Evolutionary conservation across 2,113 vertebrate species (phyloP), one percentile per base, ranked within the genome.

Genomic region (Rallus limicola): DNA sequence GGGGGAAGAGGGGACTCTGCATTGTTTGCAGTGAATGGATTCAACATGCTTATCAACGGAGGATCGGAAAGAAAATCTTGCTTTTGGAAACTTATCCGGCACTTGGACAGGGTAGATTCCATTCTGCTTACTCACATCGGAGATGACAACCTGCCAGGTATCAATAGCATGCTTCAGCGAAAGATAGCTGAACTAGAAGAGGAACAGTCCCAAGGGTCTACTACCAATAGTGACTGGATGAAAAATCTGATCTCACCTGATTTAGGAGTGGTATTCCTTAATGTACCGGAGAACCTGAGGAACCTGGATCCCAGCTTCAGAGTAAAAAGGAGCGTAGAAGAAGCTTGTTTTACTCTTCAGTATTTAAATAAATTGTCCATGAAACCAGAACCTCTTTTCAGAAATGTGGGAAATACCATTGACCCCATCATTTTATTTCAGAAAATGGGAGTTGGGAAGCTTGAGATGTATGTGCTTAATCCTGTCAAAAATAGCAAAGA

Each of bases 221-320:
- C 99, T 42, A 98, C 99, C 44, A 99, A 99, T 93, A 99, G 99
- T 34, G 99, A 99, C 97, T 99, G 99, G 99, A 98, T 99, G 98
- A 99, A 99, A 97, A 99, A 99, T 96, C 98, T 99, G 95, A 99
- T 99, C 91, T 99, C 99, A 69, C 99, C 99, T 63, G 99, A 99
- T 95, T 97, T 99, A 74, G 99, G 99, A 24, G 98, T 99, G 82
- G 98, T 99, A 53, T 99, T 99, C 97, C 98, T 99, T 75, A 99
- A 99, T 78, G 97, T 99, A 59, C 99, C 99, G 31, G 99, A 99
- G 96, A 99, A 98, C 52, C 92, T 99, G 93, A 99, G 98, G 81
- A 99, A 96, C 83, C 96, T 98, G 75, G 98, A 99, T 89, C 98
- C 99, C 60, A 98, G 98, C 81, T 97, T 98, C 86, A 98, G 97